Evolutionary conservation across 2,113 vertebrate species (phyloP), one percentile per base, ranked within the genome.

Genomic region (Mystacornis crossleyi): DNA sequence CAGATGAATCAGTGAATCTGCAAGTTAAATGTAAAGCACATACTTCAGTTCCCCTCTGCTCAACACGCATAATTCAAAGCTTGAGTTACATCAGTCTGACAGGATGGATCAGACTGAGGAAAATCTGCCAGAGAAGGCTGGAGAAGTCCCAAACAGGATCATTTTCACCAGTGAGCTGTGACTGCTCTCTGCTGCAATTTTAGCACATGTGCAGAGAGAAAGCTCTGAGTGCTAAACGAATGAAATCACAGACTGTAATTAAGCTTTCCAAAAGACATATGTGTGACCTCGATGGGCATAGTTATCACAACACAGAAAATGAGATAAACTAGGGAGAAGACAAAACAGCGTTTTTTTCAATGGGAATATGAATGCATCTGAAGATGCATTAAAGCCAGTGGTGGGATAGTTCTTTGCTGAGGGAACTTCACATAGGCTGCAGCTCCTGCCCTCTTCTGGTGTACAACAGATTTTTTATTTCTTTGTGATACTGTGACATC

Each of bases 141-240:
- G 47, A 91, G 38, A 74, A 78, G 28, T 36, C 47, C 55, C 8
- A 3, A 86, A 90, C 1, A 1, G n/a, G 23, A 83, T 31, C 4
- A 24, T 62, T 89, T 86, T 81, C 55, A 86, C 23, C 8, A 0
- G 47, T 45, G 48, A 89, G 82, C 53, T 71, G 82, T 72, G 86
- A 84, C 82, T 93, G 86, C 80, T 92, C 93, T 81, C 96, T 95
- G 90, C 85, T 95, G 90, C 48, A 51, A 71, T 67, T 4, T 89
- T 29, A 69, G 64, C 65, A 71, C n/a, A 64, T 2, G 36, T 81
- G 75, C 93, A 95, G 60, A 61, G 18, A 77, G 42, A 83, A 85
- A 88, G 24, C 51, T 94, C 33, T 10, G 18, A 95, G 54, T 5
- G 17, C 12, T 50, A 40, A 64, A 55, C 38, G 10, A 87, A 33